Base-by-base conservation (phyloP, 2,113 vertebrate genomes). In the Entomyzon cyanotis region DNA sequence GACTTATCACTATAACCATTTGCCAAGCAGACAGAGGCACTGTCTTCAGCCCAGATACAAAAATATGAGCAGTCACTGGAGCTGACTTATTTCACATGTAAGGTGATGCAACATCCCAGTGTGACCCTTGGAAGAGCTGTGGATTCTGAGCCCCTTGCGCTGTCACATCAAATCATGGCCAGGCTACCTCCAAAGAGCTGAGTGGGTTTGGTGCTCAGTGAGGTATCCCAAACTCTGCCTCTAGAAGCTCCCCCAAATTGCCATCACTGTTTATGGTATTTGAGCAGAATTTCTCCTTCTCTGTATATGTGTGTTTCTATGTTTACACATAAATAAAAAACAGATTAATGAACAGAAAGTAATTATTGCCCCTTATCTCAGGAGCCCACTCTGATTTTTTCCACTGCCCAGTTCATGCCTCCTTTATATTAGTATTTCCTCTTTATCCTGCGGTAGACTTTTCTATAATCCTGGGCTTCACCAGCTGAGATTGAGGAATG, bases 401-500 rank as follows among this genome's bases (percentile, higher is more conserved):
- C 70, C 92, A 18, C 78, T 94, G 46, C 60, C 73, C 33, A 56
- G 60, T 83, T 87, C 74, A 75, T 84, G 41, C 59, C 39, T 73
- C 86, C 55, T 94, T 62, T 91, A 18, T 59, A 92, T n/a, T n/a
- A 87, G 67, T 33, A 49, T 81, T 94, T 95, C 78, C 53, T 75
- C 88, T 87, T 84, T 65, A 85, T 95, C 74, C 59, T 83, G 59
- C 31, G 14, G 79, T 93, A 77, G 28, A 74, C 33, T 97, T 97
- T 95, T 49, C 92, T 88, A 49, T 69, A 86, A 94, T 85, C 77
- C 56, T 60, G 67, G 59, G 52, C 25, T 94, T 93, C 4, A 11
- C 73, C 83, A 97, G 73, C 86, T 95, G 59, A 91, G 90, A 71
- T 90, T 92, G 85, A 97, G 90, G 75, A 88, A 95, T 74, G 85